A percentile compares a stretch with the other conserved stretches of the same genome.
Conservation (phyloP, 2,888 invertebrate genomes). For the Mechanitis messenoides region DNA sequence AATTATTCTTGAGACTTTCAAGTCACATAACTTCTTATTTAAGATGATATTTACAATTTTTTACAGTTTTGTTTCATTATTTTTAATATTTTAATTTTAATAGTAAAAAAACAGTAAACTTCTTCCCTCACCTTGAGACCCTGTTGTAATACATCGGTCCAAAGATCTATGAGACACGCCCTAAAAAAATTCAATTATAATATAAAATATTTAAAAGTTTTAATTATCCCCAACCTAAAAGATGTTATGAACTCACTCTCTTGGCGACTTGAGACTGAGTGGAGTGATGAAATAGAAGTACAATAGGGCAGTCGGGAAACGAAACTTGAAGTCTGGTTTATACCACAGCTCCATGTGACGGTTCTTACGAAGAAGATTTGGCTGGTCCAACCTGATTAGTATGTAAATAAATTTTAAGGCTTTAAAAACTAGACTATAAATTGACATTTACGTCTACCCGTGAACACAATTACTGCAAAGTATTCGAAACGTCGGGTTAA, state of each 20-base stretch:
- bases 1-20: too few relatives aligned
- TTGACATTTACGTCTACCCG: too few relatives aligned
- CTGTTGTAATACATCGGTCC: constrained; percentile 67
- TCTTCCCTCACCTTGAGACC: constrained; percentile 52
- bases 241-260: constrained; percentile 73
- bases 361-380: constrained; percentile 64
- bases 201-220: not conserved
- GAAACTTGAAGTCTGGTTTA: constrained; percentile 88
- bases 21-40: too few relatives aligned
- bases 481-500: too few relatives aligned
- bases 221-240: too few relatives aligned
- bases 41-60: too few relatives aligned
- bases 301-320: constrained; percentile 85
- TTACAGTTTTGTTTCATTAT: too few relatives aligned
- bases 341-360: constrained; percentile 85
- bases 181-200: constrained; percentile 37
- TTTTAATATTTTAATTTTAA: too few relatives aligned
- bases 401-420: too few relatives aligned
- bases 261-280: constrained; percentile 76
- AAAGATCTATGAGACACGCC: constrained; percentile 64
- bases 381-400: constrained; percentile 55
- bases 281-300: constrained; percentile 85
- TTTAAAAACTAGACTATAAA: too few relatives aligned
- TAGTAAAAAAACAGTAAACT: too few relatives aligned
- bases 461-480: too few relatives aligned